Evolutionary conservation across 2,888 invertebrate species (phyloP).

Genomic region (Chromoteleia sp.): DNA sequence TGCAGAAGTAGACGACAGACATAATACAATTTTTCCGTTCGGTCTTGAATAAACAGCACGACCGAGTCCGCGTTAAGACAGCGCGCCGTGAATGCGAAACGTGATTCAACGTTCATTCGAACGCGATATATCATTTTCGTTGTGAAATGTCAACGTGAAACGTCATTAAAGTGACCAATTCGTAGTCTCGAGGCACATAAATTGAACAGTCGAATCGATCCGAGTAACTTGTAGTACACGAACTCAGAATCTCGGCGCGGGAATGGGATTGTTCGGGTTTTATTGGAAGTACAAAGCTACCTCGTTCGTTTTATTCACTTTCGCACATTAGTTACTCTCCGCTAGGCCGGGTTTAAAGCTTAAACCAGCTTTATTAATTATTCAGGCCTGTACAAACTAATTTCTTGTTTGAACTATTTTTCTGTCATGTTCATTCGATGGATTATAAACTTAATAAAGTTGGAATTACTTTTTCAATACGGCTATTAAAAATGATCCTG

Average conservation of each 20-base stretch:
- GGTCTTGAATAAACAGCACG: slow-evolving; percentile 32
- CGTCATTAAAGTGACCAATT: slow-evolving; percentile 57
- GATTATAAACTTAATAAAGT: slow-evolving; percentile 35
- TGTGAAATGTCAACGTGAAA: slow-evolving; percentile 60
- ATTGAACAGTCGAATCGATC: slow-evolving; percentile 51
- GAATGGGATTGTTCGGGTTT: slow-evolving; percentile 78
- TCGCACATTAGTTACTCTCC: slow-evolving; percentile 83
- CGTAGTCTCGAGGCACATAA: slow-evolving; percentile 43
- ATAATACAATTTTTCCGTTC: slow-evolving; percentile 37
- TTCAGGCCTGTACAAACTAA: slow-evolving; percentile 30
- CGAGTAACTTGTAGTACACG: slow-evolving; percentile 47
- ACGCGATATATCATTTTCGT: slow-evolving; percentile 47
- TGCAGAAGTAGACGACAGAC: slow-evolving; percentile 26
- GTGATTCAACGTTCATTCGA: slow-evolving; percentile 26
- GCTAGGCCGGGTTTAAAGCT: slow-evolving; percentile 79
- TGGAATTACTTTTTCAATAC: slow-evolving; percentile 5
- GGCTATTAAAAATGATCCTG: neutral
- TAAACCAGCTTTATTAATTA: slow-evolving; percentile 62
- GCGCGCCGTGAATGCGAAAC: slow-evolving; percentile 25
- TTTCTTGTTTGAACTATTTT: slow-evolving; percentile 37
- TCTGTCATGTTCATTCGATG: slow-evolving; percentile 33
- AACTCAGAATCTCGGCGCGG: slow-evolving; percentile 25
- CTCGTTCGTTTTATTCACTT: slow-evolving; percentile 81
- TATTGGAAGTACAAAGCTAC: slow-evolving; percentile 81
- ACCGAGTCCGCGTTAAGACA: slow-evolving; percentile 22